These are phyloP conservation scores for Hedya salicella DNA, from an alignment of 2,888 invertebrate genomes.

Conservation along the genomic window DNA sequence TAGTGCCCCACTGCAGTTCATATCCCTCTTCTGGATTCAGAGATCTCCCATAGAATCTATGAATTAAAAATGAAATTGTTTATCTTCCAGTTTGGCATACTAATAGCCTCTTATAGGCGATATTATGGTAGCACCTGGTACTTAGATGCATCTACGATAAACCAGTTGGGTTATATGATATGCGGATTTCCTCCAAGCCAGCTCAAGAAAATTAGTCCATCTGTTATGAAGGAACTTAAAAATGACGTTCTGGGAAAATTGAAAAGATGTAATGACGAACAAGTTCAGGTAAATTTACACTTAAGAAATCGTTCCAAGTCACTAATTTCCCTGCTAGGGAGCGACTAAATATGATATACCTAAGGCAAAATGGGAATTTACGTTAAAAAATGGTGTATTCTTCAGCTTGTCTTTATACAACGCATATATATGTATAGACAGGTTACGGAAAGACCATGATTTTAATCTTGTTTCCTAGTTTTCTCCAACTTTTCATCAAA, in stretches of 20 bases:
- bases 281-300: conserved; percentile 60
- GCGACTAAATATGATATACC: no score
- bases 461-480: no score
- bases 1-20: no score
- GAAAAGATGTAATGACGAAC: conserved; percentile 62
- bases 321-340: no score
- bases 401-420: no score
- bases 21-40: no score
- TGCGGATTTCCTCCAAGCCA: conserved; percentile 74
- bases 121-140: conserved; percentile 72
- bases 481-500: no score
- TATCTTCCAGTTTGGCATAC: conserved; percentile 64
- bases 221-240: conserved; percentile 64
- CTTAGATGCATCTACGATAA: conserved; percentile 63
- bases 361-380: no score
- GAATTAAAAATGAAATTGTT: not conserved
- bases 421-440: no score
- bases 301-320: not conserved
- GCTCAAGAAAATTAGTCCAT: conserved; percentile 65
- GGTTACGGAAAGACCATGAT: no score
- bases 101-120: conserved; percentile 72
- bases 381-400: no score
- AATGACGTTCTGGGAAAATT: conserved; percentile 64
- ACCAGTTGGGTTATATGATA: conserved; percentile 71
- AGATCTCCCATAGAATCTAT: not conserved